Evolutionary conservation across 2,888 invertebrate genomes (phyloP).

Genomic region (Cremastobaeus sp.): DNA sequence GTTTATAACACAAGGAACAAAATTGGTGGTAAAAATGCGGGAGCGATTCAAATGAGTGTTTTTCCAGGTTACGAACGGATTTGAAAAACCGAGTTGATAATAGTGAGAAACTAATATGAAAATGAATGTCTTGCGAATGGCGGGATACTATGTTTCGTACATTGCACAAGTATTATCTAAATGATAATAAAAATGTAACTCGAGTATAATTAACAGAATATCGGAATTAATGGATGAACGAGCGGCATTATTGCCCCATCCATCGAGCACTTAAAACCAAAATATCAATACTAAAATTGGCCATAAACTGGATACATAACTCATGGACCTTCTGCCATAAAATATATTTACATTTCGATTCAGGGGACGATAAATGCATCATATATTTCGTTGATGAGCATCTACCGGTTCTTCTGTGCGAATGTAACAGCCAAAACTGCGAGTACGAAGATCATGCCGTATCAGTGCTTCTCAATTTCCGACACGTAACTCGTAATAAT

Average conservation of each 20-base stretch:
- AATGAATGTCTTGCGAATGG: too few species aligned
- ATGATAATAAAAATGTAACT: constrained; percentile 16
- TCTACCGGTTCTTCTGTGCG: constrained; percentile 49
- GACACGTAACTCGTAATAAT: constrained; percentile 51
- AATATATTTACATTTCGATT: constrained; percentile 76
- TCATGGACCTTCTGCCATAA: constrained; percentile 64
- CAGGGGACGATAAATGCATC: constrained; percentile 75
- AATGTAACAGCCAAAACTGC: constrained; percentile 44
- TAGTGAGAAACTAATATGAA: too few species aligned
- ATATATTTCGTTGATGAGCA: constrained; percentile 66
- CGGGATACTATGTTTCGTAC: too few species aligned
- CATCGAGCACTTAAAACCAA: constrained; percentile 66
- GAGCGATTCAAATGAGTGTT: too few species aligned
- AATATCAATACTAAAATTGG: constrained; percentile 76
- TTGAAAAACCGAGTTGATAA: too few species aligned
- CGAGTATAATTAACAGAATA: constrained; percentile 12
- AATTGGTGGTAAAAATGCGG: too few species aligned
- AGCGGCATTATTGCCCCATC: constrained; percentile 33
- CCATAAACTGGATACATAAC: constrained; percentile 72
- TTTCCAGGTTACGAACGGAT: too few species aligned
- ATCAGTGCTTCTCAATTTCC: constrained; percentile 53
- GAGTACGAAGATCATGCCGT: constrained; percentile 43
- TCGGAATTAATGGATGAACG: constrained; percentile 45
- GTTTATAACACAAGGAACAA: too few species aligned
- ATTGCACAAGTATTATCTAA: too few species aligned